These are phyloP conservation scores for Xanthorhoe spadicearia DNA, from an alignment of 2,888 invertebrate species.

Conservation along the genomic window DNA sequence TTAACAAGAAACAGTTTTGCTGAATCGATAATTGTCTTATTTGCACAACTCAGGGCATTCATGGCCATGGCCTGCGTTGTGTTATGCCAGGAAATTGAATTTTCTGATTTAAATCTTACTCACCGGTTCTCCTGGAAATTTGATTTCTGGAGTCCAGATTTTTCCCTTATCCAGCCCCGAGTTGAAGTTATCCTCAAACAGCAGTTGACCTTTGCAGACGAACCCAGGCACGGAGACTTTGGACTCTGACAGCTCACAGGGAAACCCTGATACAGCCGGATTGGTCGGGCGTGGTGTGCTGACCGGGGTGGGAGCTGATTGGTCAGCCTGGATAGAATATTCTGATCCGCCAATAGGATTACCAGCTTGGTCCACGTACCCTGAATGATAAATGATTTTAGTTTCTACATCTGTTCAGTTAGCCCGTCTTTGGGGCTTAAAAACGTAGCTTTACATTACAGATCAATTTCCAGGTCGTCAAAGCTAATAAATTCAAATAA, in stretches of 20 bases:
- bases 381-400: constrained; percentile 44
- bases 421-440: too few relatives aligned
- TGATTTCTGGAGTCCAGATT: constrained; percentile 85
- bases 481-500: too few relatives aligned
- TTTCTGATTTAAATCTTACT: constrained; percentile 43
- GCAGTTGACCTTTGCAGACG: constrained; percentile 83
- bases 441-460: too few relatives aligned
- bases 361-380: constrained; percentile 68
- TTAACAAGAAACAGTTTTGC: too few relatives aligned
- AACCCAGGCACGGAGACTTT: constrained; percentile 66
- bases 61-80: too few relatives aligned
- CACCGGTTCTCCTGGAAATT: constrained; percentile 86
- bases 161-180: constrained; percentile 67
- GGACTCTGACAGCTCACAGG: constrained; percentile 67
- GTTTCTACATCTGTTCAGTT: not conserved
- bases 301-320: not conserved
- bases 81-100: too few relatives aligned
- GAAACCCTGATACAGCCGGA: constrained; percentile 49
- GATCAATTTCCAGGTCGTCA: too few relatives aligned
- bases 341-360: constrained; percentile 37
- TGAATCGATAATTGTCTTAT: too few relatives aligned
- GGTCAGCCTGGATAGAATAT: not conserved
- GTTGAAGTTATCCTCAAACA: constrained; percentile 87
- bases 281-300: not conserved
- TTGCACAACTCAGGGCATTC: too few relatives aligned